phyloP scores from a whole-genome alignment of 2,797 vertebrate species.

The Sorex maritimensis region DNA sequence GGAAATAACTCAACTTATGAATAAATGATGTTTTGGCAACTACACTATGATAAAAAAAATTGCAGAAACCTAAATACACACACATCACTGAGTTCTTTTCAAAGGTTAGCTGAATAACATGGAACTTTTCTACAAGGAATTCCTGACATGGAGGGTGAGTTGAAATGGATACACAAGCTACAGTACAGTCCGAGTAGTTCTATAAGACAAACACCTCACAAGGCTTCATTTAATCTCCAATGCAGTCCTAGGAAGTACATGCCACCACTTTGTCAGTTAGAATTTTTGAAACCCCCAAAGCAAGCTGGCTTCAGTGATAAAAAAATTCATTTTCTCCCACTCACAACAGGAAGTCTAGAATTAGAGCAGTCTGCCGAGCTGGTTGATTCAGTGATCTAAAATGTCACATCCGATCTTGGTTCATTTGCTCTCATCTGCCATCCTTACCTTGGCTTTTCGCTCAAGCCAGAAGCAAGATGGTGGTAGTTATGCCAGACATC shows the following conservation, averaged over 20 bases:
- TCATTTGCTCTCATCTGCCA: not conserved
- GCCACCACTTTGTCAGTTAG: not conserved
- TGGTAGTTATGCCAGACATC: not conserved
- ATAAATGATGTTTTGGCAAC: not conserved
- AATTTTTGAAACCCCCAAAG: constrained; percentile 37
- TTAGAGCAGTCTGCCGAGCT: not conserved
- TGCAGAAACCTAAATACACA: no score
- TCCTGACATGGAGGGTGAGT: not conserved
- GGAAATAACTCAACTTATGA: not conserved
- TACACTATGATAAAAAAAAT: not conserved
- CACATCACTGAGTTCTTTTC: not conserved
- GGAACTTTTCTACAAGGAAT: not conserved
- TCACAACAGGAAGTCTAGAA: constrained; percentile 30
- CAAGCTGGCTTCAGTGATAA: constrained; percentile 29
- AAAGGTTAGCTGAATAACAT: not conserved
- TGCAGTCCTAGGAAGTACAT: not conserved
- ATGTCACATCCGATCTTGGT: not conserved
- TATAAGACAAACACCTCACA: not conserved
- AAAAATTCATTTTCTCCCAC: not conserved
- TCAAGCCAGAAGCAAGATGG: constrained; percentile 20
- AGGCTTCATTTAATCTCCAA: not conserved
- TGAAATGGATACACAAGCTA: not conserved
- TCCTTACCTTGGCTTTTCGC: not conserved
- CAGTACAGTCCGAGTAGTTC: not conserved
- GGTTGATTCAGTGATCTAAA: not conserved